Base-by-base conservation (phyloP, 2,888 invertebrate species). In the Oscheius sp. region DNA sequence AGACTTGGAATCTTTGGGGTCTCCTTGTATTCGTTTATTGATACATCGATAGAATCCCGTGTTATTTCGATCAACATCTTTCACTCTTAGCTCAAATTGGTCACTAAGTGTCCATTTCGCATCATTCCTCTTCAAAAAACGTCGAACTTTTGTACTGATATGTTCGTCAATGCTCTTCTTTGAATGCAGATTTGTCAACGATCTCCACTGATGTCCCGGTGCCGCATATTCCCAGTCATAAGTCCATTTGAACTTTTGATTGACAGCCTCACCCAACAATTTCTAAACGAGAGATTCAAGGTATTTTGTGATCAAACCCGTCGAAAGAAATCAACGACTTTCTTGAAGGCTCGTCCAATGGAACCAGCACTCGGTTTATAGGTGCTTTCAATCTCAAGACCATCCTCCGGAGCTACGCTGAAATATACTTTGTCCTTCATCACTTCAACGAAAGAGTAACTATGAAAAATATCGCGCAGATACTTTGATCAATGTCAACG, bases 351-450 rank as follows among this genome's bases (percentile, higher is more conserved):
- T 63, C 73, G 22, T 26, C 76, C 76, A n/a, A 76, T 67, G 5
- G 65, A 61, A 30, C 76, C 73, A 2, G 76, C 54, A 2, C 73
- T 73, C 24, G 76, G 76, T 32, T 76, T 76, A 63, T 74, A 76
- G 17, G 76, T 76, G 8, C 70, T 69, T 8, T 74, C 76, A 38
- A 76, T 73, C 56, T 76, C 76, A 4, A 72, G 30, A 8, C 68
- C 73, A 54, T 76, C 76, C 63, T 76, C 76, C 20, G 76, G 76
- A 20, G 72, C 70, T 9, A 76, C 71, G 63, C 76, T 75, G 67
- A 17, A 74, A 74, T 17, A 32, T 32, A 26, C 5, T 24, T 24
- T 24, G 24, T 24, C 24, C 22, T 20, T 47, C 47, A 47, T 47
- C 47, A 47, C 22, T n/a, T n/a, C n/a, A n/a, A n/a, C n/a, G n/a